These are phyloP conservation scores for Cottus gobio DNA, from an alignment of 2,113 vertebrate species.

Conservation along the genomic window DNA sequence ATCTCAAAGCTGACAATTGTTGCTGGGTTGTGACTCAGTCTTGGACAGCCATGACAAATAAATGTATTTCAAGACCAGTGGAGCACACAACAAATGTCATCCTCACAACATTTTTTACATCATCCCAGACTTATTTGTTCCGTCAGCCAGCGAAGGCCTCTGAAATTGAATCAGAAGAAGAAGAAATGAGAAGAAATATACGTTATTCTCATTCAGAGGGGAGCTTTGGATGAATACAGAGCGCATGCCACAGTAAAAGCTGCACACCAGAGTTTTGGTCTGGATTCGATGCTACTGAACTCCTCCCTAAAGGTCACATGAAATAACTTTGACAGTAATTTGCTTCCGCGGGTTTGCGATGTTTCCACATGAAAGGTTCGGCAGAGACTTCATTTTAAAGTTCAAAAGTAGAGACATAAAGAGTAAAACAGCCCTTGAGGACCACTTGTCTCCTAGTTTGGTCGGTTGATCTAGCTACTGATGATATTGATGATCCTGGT, in stretches of 20 bases:
- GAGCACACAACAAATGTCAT: constrained; percentile 5
- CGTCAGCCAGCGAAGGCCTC: not conserved
- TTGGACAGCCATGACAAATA: not conserved
- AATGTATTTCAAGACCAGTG: constrained; percentile 11
- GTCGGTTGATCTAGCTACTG: not conserved
- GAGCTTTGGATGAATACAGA: not conserved
- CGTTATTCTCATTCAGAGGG: not conserved
- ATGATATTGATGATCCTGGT: not conserved
- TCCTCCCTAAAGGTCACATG: constrained; percentile 28
- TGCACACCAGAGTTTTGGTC: not conserved
- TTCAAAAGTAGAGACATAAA: not conserved
- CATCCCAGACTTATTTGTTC: constrained; percentile 5
- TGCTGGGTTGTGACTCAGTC: constrained; percentile 7
- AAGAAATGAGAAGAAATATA: constrained; percentile 15
- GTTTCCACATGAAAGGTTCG: constrained; percentile 22
- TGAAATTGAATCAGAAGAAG: not conserved
- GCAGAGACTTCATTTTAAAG: constrained; percentile 16
- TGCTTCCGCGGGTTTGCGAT: not conserved
- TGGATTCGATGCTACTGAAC: constrained; percentile 1
- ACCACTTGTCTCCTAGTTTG: not conserved
- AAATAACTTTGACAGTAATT: constrained; percentile 22
- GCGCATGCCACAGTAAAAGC: not conserved
- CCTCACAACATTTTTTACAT: constrained; percentile 16
- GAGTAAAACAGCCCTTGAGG: not conserved
- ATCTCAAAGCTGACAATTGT: not conserved